Evolutionary conservation across 2,113 vertebrate species (phyloP).

Genomic region (Xenopus laevis): DNA sequence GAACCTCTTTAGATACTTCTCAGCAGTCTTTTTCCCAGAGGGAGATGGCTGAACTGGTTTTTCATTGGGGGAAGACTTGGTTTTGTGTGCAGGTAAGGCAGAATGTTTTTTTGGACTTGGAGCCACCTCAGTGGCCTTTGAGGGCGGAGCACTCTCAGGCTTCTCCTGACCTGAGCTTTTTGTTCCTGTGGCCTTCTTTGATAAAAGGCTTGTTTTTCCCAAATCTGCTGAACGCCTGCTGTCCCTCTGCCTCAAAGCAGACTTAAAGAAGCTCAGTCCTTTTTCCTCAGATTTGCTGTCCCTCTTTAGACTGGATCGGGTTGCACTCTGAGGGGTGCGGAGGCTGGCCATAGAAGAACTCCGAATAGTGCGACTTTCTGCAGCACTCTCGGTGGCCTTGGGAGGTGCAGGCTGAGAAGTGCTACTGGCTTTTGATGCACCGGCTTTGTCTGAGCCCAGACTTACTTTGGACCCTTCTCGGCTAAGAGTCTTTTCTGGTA

Average conservation of each 20-base stretch:
- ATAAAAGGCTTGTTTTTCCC: constrained; percentile 82
- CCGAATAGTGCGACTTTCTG: constrained; percentile 69
- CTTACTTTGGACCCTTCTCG: constrained; percentile 81
- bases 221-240: constrained; percentile 87
- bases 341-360: constrained; percentile 92
- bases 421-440: constrained; percentile 59
- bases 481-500: constrained; percentile 78
- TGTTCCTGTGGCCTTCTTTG: constrained; percentile 73
- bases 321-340: constrained; percentile 71
- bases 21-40: constrained; percentile 72
- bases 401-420: constrained; percentile 64
- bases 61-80: constrained; percentile 80
- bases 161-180: constrained; percentile 58
- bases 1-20: constrained; percentile 77
- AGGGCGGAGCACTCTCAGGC: constrained; percentile 41
- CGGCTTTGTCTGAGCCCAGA: constrained; percentile 68
- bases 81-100: constrained; percentile 78
- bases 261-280: constrained; percentile 92
- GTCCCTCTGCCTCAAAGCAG: constrained; percentile 90
- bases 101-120: constrained; percentile 76
- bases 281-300: constrained; percentile 91
- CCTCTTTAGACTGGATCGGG: constrained; percentile 72
- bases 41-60: constrained; percentile 61
- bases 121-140: constrained; percentile 64
- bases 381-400: constrained; percentile 56